These are phyloP conservation scores for Sebastes cheni DNA, from an alignment of 2,797 vertebrate species.

Conservation along the genomic window DNA sequence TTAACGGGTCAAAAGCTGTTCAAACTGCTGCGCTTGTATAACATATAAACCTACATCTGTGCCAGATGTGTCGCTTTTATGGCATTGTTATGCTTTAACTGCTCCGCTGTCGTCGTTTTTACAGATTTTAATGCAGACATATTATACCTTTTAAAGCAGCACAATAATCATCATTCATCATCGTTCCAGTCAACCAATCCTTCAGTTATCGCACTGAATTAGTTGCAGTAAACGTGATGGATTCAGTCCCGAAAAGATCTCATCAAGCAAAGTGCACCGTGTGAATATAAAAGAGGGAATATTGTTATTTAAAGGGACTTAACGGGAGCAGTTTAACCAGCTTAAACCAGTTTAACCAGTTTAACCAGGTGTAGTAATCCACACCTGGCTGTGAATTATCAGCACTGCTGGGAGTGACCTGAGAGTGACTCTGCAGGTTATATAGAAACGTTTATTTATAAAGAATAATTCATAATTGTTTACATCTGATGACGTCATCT, in stretches of 20 bases:
- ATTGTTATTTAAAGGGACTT: conserved; percentile 43
- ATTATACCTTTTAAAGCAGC: too few species aligned
- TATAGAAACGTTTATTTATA: background rate
- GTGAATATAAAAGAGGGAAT: conserved; percentile 36
- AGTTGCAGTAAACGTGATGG: background rate
- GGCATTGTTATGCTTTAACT: too few species aligned
- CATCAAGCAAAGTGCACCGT: conserved; percentile 53
- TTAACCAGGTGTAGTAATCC: background rate
- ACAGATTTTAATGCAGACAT: too few species aligned
- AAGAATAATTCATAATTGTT: conserved; percentile 7
- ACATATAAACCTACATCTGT: too few species aligned
- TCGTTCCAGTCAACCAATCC: background rate
- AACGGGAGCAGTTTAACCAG: background rate
- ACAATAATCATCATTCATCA: background rate
- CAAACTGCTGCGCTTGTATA: too few species aligned
- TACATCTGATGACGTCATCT: conserved; percentile 23
- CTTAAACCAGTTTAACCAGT: too few species aligned
- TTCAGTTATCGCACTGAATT: background rate
- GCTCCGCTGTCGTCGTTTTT: too few species aligned
- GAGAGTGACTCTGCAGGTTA: conserved; percentile 5
- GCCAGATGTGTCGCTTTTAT: too few species aligned
- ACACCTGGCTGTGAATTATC: background rate
- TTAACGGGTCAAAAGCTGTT: too few species aligned
- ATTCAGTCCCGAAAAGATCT: conserved; percentile 22
- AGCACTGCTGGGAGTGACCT: background rate